A percentile compares a stretch with the other conserved stretches of the same genome.
phyloP scores from a whole-genome alignment of 1,140 invertebrate genomes.

The Teleopsis dalmanni region DNA sequence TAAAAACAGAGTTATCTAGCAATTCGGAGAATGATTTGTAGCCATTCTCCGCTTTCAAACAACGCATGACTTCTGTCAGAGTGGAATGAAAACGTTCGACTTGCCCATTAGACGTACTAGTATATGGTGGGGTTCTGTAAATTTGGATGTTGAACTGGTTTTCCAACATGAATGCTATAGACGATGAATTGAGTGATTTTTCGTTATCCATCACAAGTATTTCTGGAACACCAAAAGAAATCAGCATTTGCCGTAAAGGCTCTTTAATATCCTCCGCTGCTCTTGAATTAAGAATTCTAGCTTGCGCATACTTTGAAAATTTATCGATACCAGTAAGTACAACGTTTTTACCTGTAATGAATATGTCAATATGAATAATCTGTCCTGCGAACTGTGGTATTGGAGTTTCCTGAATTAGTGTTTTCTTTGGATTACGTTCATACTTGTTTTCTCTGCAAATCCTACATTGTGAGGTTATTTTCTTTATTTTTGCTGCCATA shows the following conservation, averaged over 20 bases:
- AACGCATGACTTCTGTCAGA: too few relatives aligned
- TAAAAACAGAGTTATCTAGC: too few relatives aligned
- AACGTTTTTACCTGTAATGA: background rate
- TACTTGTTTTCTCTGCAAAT: background rate
- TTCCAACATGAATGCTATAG: background rate
- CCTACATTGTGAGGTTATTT: background rate
- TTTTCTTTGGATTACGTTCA: too few relatives aligned
- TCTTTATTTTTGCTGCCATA: background rate
- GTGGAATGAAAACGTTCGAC: constrained; percentile 5
- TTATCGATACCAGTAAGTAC: background rate
- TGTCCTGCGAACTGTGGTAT: background rate
- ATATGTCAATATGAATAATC: constrained; percentile 3
- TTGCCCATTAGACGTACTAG: background rate
- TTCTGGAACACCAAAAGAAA: background rate
- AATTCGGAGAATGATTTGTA: too few relatives aligned
- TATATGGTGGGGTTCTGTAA: background rate
- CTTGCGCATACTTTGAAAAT: background rate
- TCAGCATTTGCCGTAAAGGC: background rate
- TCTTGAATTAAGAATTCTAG: background rate
- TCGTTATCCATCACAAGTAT: constrained; percentile 6
- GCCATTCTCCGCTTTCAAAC: too few relatives aligned
- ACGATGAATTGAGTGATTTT: background rate
- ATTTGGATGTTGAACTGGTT: background rate
- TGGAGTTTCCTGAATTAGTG: background rate
- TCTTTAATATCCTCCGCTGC: background rate